These are phyloP conservation scores for Odontocolon sp. DNA, from an alignment of 2,888 invertebrate genomes.

Conservation along the genomic window DNA sequence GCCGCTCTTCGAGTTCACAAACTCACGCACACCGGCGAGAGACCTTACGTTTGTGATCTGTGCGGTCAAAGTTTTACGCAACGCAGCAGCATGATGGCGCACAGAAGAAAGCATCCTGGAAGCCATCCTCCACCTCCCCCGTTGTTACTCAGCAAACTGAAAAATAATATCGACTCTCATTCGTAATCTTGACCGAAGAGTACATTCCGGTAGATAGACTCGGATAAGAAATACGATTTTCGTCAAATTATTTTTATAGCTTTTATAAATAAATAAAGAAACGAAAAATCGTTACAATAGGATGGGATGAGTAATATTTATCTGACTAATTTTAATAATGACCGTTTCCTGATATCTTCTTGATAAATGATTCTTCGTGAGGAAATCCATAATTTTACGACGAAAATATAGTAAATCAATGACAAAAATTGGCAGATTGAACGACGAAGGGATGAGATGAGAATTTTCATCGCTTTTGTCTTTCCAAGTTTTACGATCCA, in stretches of 20 bases:
- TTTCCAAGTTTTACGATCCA: neutral
- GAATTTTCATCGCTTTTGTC: neutral
- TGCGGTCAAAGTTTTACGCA: conserved; percentile 56
- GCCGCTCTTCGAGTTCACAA: conserved; percentile 53
- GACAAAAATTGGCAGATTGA: neutral
- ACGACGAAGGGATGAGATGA: neutral
- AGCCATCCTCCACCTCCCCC: conserved; percentile 59
- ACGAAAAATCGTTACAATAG: neutral
- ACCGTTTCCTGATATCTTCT: neutral
- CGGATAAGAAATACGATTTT: neutral
- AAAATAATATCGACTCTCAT: conserved; percentile 21
- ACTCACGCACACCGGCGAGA: conserved; percentile 48
- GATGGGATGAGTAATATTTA: neutral
- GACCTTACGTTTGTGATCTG: conserved; percentile 53
- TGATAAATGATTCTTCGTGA: neutral
- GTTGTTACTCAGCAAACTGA: conserved; percentile 31
- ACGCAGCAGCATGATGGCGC: conserved; percentile 59
- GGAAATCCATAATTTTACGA: neutral
- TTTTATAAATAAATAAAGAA: neutral
- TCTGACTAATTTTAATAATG: neutral
- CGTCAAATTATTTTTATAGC: neutral
- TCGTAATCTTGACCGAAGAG: conserved; percentile 9
- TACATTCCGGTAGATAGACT: no score
- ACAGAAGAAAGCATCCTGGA: conserved; percentile 58
- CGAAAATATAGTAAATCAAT: neutral